Evolutionary conservation across 30 jellyfish, hydroid and myxozoan genomes (phyloP).

Genomic region (Morbakka virulenta): DNA sequence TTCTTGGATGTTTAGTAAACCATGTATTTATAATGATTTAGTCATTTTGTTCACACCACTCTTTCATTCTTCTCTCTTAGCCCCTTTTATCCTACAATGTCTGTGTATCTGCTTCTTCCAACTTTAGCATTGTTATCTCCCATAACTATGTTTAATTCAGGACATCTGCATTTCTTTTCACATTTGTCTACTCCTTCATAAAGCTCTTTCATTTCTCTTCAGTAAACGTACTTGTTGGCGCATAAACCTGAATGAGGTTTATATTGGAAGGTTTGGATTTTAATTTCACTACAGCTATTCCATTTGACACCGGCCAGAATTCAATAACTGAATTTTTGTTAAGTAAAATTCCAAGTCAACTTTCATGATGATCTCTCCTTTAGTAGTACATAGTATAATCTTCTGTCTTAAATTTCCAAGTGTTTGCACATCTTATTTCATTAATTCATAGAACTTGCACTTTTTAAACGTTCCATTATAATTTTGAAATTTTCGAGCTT

Average conservation of each 20-base stretch:
- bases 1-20: no score
- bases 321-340: slow-evolving; percentile 12
- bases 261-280: neutral
- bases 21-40: no score
- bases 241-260: neutral
- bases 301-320: slow-evolving; percentile 8
- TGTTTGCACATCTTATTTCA: neutral
- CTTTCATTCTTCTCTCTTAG: no score
- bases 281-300: neutral
- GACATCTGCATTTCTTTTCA: neutral
- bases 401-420: neutral
- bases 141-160: no score
- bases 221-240: neutral
- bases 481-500: slow-evolving; percentile 1
- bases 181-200: neutral
- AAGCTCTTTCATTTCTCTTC: neutral
- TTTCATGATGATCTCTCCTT: slow-evolving; percentile 2
- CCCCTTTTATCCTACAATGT: no score
- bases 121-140: neutral
- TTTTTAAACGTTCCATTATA: slow-evolving; percentile 6
- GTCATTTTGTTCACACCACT: no score
- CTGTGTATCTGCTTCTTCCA: slow-evolving; percentile 2
- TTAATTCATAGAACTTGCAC: slow-evolving; percentile 11
- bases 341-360: slow-evolving; percentile 6
- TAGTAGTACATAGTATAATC: slow-evolving; percentile 9